Evolutionary conservation across 2,113 vertebrate species (phyloP).

Genomic region (Cyanoramphus novaezelandiae): DNA sequence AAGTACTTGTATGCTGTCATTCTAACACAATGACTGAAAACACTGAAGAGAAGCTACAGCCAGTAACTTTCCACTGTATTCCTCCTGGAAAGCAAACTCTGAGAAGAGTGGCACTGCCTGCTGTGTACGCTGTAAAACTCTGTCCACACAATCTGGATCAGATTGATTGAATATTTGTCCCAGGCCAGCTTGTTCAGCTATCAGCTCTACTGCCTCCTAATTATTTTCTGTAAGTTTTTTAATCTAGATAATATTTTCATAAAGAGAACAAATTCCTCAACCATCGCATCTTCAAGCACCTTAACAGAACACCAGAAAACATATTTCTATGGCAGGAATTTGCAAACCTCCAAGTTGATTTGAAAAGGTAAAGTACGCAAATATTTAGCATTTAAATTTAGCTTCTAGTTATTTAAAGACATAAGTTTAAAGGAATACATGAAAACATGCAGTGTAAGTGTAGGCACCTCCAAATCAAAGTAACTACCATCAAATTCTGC

Average conservation of each 20-base stretch:
- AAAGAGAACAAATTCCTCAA: conserved; percentile 95
- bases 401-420: background rate
- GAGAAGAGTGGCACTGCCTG: conserved; percentile 96
- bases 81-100: conserved; percentile 9
- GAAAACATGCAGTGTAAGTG: background rate
- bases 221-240: conserved; percentile 91
- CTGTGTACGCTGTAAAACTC: conserved; percentile 93
- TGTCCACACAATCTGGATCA: conserved; percentile 90
- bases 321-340: background rate
- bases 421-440: background rate
- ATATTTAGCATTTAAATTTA: background rate
- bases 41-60: background rate
- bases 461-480: background rate
- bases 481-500: background rate
- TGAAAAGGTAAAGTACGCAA: background rate
- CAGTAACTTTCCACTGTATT: background rate
- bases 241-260: conserved; percentile 93
- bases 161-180: conserved; percentile 91
- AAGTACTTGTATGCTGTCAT: background rate
- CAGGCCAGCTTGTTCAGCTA: conserved; percentile 93
- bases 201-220: conserved; percentile 93
- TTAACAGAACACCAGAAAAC: conserved; percentile 46
- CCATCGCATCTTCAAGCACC: conserved; percentile 96
- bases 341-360: background rate
- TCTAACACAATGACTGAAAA: background rate